Percentiles rank a stretch among this genome's conserved stretches.
These are phyloP conservation scores for Lycaon pictus DNA, from an alignment of 2,113 vertebrate species.

Conservation along the genomic window DNA sequence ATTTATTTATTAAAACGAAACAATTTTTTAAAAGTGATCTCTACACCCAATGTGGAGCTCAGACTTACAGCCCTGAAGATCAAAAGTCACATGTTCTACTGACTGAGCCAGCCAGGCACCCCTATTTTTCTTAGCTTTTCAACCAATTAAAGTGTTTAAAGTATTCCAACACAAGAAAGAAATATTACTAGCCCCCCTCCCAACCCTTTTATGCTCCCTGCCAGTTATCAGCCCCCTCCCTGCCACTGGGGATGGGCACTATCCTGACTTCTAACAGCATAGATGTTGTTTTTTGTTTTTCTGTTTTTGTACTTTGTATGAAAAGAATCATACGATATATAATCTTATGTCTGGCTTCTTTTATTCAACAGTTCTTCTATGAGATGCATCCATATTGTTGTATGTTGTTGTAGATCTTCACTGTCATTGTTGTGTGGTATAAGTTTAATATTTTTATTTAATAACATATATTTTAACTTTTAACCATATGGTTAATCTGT, in stretches of 20 bases:
- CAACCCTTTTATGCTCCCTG: background rate
- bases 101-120: background rate
- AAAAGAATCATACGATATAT: background rate
- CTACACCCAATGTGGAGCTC: background rate
- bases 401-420: constrained; percentile 8
- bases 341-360: background rate
- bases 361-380: background rate
- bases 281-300: background rate
- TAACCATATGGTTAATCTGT: background rate
- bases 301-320: background rate
- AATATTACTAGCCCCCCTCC: background rate
- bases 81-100: background rate
- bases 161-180: constrained; percentile 19
- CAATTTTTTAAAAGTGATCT: background rate
- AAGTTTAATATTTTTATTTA: constrained; percentile 51
- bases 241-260: background rate
- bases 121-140: constrained; percentile 53
- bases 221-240: background rate
- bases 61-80: background rate
- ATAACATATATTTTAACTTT: constrained; percentile 42
- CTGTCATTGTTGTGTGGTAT: background rate
- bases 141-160: constrained; percentile 11
- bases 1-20: background rate
- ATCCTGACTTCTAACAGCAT: background rate
- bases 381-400: background rate